Evolutionary conservation across 2,113 vertebrate species (phyloP), one percentile per base, ranked within the genome.

Genomic region (Vidua chalybeata): DNA sequence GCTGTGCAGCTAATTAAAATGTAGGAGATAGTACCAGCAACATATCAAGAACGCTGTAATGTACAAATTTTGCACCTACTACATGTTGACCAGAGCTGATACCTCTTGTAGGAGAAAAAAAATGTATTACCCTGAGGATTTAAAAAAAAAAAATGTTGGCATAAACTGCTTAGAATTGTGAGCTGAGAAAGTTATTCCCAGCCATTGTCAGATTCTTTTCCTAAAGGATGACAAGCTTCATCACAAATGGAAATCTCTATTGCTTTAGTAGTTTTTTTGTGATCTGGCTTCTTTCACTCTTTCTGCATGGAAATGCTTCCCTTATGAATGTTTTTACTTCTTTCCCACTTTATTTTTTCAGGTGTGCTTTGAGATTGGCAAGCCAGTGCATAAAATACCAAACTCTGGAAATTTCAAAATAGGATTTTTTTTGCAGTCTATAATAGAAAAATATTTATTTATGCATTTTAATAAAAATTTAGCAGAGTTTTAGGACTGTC

Each of bases 1-100:
- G 62, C 90, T 61, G 74, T 43, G 90, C 80, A 95, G 89, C 67
- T 94, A 96, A 97, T 97, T 94, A 95, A 91, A 95, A 94, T 59
- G 45, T 15, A 90, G 84, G 74, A 61, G 74, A 39, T 23, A 48
- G 75, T 66, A 80, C 59, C 81, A 94, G 69, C 68, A 78, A 39
- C 11, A 4, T 64, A 87, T 74, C 48, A 91, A 62, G 91, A 87
- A 94, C 12, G 41, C 68, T 95, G 58, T 56, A 69, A 93, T 54
- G 26, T 61, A 95, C 86, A 85, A 92, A 73, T 90, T 80, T 95
- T 94, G 52, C 66, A 95, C 86, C 23, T 86, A 48, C 4, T 62
- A 76, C 72, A 13, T 56, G 66, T 82, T 96, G 92, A 94, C 87
- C 73, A 43, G 68, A 86, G 45, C 43, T 96, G 92, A 85, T 80